phyloP scores from a whole-genome alignment of 2,888 invertebrate genomes.

The Drosophila mayaguana region DNA sequence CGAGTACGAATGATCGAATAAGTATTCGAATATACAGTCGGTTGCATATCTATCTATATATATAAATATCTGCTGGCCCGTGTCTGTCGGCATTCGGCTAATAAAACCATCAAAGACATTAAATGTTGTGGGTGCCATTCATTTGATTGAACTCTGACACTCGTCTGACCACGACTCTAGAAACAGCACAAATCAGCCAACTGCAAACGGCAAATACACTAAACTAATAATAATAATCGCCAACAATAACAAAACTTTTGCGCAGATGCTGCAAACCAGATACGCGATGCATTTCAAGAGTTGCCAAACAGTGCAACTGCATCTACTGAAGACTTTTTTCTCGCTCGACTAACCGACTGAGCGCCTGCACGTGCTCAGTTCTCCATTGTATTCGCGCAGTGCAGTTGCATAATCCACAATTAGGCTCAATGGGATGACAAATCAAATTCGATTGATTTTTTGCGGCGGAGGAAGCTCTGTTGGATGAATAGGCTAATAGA shows the following conservation, averaged over 20 bases:
- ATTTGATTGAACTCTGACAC: conserved; percentile 78
- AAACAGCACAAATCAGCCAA: conserved; percentile 34
- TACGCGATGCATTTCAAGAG: conserved; percentile 58
- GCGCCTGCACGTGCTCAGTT: conserved; percentile 72
- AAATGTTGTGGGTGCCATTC: conserved; percentile 79
- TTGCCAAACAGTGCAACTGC: conserved; percentile 51
- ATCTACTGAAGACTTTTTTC: conserved; percentile 22
- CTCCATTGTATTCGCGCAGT: conserved; percentile 59
- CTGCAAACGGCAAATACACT: conserved; percentile 41
- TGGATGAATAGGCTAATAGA: neutral
- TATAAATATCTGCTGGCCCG: conserved; percentile 38
- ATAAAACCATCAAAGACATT: conserved; percentile 81
- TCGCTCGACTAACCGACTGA: conserved; percentile 49
- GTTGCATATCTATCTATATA: conserved; percentile 29
- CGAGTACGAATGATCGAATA: conserved; percentile 24
- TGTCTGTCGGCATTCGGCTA: conserved; percentile 71
- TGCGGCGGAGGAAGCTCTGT: neutral
- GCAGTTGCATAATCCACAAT: conserved; percentile 63
- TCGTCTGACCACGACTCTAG: conserved; percentile 54
- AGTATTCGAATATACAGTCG: conserved; percentile 23
- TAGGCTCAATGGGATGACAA: conserved; percentile 68
- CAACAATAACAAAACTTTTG: conserved; percentile 45
- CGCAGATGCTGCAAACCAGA: conserved; percentile 72
- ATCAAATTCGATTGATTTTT: conserved; percentile 47
- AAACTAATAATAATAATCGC: conserved; percentile 72